phyloP scores from a whole-genome alignment of 1,140 invertebrate species.

The Bombus vancouverensis region DNA sequence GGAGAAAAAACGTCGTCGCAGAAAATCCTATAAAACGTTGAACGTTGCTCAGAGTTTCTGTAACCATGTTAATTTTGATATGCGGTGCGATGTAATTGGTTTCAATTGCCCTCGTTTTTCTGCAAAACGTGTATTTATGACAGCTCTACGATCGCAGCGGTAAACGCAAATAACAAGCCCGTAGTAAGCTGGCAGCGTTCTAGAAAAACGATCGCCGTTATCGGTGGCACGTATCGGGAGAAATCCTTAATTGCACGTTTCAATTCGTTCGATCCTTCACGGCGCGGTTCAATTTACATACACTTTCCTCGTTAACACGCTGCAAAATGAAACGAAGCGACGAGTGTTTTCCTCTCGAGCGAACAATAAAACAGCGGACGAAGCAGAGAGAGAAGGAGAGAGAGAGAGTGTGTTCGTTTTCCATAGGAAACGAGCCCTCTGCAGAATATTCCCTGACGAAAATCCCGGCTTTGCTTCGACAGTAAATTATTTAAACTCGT shows the following conservation, averaged over 20 bases:
- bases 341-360: background rate
- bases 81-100: background rate
- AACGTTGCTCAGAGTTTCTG: too few species aligned
- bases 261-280: background rate
- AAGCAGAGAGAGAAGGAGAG: background rate
- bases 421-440: background rate
- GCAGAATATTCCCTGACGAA: background rate
- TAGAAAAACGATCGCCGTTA: constrained; percentile 7
- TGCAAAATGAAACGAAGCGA: background rate
- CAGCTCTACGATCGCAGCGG: background rate
- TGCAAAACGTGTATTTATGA: background rate
- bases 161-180: background rate
- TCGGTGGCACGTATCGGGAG: background rate
- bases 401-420: background rate
- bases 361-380: background rate
- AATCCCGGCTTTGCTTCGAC: constrained; percentile 5
- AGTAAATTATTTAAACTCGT: constrained; percentile 19
- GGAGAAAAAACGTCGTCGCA: background rate
- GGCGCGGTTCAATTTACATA: constrained; percentile 16
- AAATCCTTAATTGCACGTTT: constrained; percentile 27
- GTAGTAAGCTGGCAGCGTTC: background rate
- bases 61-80: background rate
- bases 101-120: background rate
- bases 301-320: background rate
- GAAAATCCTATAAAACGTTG: background rate